Percentiles rank a stretch among this genome's conserved stretches.
phyloP scores from a whole-genome alignment of 1,140 invertebrate species.

The Cylas formicarius region DNA sequence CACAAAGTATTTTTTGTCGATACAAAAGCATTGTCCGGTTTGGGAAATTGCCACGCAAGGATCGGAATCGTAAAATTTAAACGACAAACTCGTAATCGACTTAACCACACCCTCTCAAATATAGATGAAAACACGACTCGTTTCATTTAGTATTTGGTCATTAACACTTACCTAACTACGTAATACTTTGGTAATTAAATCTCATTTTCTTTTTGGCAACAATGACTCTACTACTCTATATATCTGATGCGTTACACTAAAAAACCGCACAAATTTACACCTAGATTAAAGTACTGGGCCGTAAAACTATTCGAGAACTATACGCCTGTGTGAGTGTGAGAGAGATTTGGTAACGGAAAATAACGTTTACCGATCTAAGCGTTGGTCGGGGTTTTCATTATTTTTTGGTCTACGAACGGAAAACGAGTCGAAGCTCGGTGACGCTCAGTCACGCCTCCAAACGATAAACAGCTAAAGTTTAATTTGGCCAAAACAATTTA shows the following conservation, averaged over 20 bases:
- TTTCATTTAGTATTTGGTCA: slow-evolving; percentile 34
- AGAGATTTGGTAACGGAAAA: too few relatives aligned
- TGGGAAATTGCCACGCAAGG: too few relatives aligned
- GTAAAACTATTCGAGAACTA: slow-evolving; percentile 1
- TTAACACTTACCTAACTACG: slow-evolving; percentile 38
- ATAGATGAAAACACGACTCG: not conserved
- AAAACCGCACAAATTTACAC: slow-evolving; percentile 18
- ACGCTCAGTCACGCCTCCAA: not conserved
- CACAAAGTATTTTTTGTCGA: too few relatives aligned
- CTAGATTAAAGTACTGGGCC: slow-evolving; percentile 5
- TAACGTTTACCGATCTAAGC: too few relatives aligned
- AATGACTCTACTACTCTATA: slow-evolving; percentile 39
- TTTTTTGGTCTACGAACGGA: not conserved
- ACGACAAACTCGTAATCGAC: too few relatives aligned
- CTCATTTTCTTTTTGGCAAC: slow-evolving; percentile 40
- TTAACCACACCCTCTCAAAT: not conserved
- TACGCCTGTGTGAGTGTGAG: too few relatives aligned
- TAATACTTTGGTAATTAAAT: slow-evolving; percentile 44
- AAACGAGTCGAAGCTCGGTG: not conserved
- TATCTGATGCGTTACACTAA: slow-evolving; percentile 27
- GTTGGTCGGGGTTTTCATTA: slow-evolving; percentile 2
- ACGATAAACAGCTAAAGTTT: too few relatives aligned
- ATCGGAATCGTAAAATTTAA: too few relatives aligned
- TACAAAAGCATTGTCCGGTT: too few relatives aligned
- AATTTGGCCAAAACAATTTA: too few relatives aligned